Base-by-base conservation (phyloP, 2,888 invertebrate genomes). In the Ophion slaviceki region DNA sequence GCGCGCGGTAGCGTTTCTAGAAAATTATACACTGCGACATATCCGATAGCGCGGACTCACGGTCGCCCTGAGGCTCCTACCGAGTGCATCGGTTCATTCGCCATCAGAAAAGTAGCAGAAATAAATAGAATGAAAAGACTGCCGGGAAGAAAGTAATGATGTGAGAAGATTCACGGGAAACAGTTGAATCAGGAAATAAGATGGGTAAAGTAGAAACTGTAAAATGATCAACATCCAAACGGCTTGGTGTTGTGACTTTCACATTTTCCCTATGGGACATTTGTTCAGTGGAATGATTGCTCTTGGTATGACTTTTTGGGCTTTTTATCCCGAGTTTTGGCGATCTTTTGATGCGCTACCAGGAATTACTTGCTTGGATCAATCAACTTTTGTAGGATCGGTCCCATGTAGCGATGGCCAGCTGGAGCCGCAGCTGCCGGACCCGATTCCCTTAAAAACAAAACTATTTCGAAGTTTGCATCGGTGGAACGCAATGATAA, bases 1-100 rank as follows among this genome's bases (percentile, higher is more conserved):
- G 77, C 70, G 67, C 78, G 86, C 86, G 81, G 86, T 86, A 86
- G 86, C 86, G 86, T 86, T 86, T 84, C 86, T 86, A 84, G 86
- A 86, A 86, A 86, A 86, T 86, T 86, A 86, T 84, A 86, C 79
- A 86, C 86, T 81, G 86, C 86, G 86, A 86, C 86, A 86, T 75
- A 72, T 78, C 84, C 82, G 86, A 86, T 86, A 86, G 78, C 81
- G 82, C 71, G 66, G 85, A 67, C 80, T 85, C 82, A 82, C 79
- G 82, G 68, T 75, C 83, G 80, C 86, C 86, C 74, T 75, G 74
- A 57, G 83, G 77, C 86, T 66, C 28, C 61, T 17, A 57, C 72
- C 17, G 45, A 32, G 70, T 32, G 66, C 45, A 53, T 64, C 45
- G 53, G 72, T 70, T 66, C 68, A 71, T 71, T 79, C 79, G n/a